phyloP scores from a whole-genome alignment of 2,888 invertebrate species.

The Mamestra brassicae region DNA sequence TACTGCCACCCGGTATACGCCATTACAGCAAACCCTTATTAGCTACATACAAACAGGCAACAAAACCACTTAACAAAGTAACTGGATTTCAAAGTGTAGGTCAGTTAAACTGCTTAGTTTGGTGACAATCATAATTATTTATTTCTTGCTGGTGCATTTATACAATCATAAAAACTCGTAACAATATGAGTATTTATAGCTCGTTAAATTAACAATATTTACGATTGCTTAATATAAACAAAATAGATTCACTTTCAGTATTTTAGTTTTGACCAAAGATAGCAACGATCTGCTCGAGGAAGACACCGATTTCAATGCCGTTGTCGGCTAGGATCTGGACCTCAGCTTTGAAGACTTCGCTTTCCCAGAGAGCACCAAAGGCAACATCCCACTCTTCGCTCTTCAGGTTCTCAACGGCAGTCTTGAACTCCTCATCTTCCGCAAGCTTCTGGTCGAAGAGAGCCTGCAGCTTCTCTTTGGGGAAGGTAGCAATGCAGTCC shows the following conservation, averaged over 20 bases:
- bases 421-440: constrained; percentile 78
- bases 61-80: background rate
- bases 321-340: constrained; percentile 73
- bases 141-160: constrained; percentile 19
- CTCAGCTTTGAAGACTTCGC: constrained; percentile 77
- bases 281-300: constrained; percentile 75
- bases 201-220: background rate
- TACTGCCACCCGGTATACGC: too few species aligned
- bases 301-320: constrained; percentile 74
- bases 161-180: constrained; percentile 3
- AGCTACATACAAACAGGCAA: background rate
- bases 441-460: constrained; percentile 81
- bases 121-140: constrained; percentile 21
- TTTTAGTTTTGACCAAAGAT: constrained; percentile 78
- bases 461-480: constrained; percentile 77
- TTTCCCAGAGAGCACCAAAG: constrained; percentile 77
- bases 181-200: background rate
- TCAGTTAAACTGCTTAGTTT: constrained; percentile 12
- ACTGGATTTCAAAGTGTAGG: too few species aligned
- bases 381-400: constrained; percentile 79
- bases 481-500: constrained; percentile 75
- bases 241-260: constrained; percentile 7
- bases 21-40: background rate
- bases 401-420: constrained; percentile 78
- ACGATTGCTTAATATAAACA: background rate